Evolutionary conservation across 1,140 invertebrate species (phyloP), one percentile per base, ranked within the genome.

Genomic region (Saccostrea cuccullata): DNA sequence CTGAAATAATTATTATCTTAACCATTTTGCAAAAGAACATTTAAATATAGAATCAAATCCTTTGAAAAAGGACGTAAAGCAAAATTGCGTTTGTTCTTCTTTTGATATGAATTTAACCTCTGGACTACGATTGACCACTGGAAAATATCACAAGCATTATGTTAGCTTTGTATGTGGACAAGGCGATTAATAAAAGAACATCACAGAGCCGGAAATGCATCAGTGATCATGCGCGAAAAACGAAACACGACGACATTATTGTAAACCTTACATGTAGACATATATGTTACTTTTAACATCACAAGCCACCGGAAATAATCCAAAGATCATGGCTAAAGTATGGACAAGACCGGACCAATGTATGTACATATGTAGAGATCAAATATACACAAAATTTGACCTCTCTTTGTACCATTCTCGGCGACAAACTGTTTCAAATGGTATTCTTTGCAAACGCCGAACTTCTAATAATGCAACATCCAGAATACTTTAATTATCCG

Each of bases 151-250:
- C 70, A 77, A 26, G 26, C 15, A 11, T 77, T 77, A 36, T 77
- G 70, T 77, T 36, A 36, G 70, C 70, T 2, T 36, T 77, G 36
- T 15, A 30, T 26, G 26, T 40, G 70, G 70, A 77, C 70, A 77
- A 30, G 70, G 30, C 26, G 70, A 23, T 77, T 40, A 26, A 77
- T 26, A 77, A 30, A 30, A n/a, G n/a, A 77, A 77, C 70, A 77
- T 77, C 70, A 30, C 26, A 77, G 70, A 77, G 70, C 70, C 70
- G 70, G 70, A 77, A 77, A 77, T 77, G 23, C 70, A 77, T 77
- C 70, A 9, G 9, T 2, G 70, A 77, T 77, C 58, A 64, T 64
- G 23, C 23, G 26, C 70, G 23, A 77, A 20, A n/a, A 23, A 67
- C 60, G 26, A 30, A 77, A 77, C 70, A 77, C 70, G 70, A 77